phyloP scores from a whole-genome alignment of 2,797 vertebrate species.

The Phrynocephalus vlangalii region DNA sequence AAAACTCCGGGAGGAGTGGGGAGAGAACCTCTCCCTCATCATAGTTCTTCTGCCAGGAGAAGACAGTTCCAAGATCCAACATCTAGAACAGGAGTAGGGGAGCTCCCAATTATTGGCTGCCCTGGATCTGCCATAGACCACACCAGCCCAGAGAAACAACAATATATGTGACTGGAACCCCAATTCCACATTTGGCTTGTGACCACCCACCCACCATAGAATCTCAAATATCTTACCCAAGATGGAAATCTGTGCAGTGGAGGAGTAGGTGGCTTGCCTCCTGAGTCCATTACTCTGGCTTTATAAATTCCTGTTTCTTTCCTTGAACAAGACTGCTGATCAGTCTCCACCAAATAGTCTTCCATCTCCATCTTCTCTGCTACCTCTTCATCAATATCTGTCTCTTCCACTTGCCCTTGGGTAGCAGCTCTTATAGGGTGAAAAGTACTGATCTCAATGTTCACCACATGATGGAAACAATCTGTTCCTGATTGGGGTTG shows the following conservation, averaged over 20 bases:
- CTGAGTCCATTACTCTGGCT: constrained; percentile 70
- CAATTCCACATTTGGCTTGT: too few species aligned
- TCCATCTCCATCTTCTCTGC: constrained; percentile 85
- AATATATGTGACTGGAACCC: too few species aligned
- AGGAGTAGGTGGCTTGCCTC: constrained; percentile 90
- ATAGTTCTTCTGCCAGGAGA: not conserved
- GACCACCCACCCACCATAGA: too few species aligned
- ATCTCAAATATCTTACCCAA: constrained; percentile 84
- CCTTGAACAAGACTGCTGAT: constrained; percentile 67
- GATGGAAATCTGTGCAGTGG: constrained; percentile 93
- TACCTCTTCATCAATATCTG: constrained; percentile 64
- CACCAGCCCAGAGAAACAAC: too few species aligned
- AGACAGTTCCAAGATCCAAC: not conserved
- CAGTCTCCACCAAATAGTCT: constrained; percentile 70
- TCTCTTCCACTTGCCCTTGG: constrained; percentile 62
- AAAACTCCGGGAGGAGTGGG: too few species aligned
- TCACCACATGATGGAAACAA: constrained; percentile 76
- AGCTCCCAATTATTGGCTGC: too few species aligned
- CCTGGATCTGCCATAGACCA: too few species aligned
- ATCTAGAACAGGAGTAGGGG: too few species aligned
- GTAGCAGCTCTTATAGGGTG: constrained; percentile 71
- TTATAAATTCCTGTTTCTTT: constrained; percentile 57
- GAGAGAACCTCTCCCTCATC: too few species aligned
- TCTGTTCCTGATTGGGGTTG: constrained; percentile 87
- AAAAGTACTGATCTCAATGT: constrained; percentile 79